Evolutionary conservation across 2,888 invertebrate genomes (phyloP).

Genomic region (Operophtera brumata): DNA sequence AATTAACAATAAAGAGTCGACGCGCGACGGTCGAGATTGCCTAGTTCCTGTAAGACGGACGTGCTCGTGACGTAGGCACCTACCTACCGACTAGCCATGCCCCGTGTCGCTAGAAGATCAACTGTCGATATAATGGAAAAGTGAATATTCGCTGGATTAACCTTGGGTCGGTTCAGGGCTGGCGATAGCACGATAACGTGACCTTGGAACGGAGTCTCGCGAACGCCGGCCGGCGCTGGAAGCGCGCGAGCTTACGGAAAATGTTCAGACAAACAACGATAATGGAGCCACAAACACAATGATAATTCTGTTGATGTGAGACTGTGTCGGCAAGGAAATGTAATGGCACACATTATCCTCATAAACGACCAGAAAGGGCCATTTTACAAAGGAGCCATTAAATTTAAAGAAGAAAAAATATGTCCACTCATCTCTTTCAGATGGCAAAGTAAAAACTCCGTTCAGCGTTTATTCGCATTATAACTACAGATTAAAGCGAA

Average conservation of each 20-base stretch:
- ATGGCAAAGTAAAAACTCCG: constrained; percentile 1
- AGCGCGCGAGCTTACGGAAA: constrained; percentile 68
- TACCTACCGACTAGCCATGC: constrained; percentile 22
- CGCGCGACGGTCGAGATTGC: constrained; percentile 69
- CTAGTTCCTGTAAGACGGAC: constrained; percentile 73
- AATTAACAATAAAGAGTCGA: constrained; percentile 70
- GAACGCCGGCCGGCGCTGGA: constrained; percentile 73
- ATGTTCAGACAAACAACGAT: constrained; percentile 73
- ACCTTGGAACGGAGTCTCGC: constrained; percentile 72
- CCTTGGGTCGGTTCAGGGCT: constrained; percentile 70
- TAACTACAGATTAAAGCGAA: constrained; percentile 17
- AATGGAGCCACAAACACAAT: constrained; percentile 56
- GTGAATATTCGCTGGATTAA: constrained; percentile 46
- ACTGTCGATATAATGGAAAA: constrained; percentile 40
- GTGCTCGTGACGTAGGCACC: constrained; percentile 53
- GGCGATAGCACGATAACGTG: constrained; percentile 78
- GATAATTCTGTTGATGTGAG: constrained; percentile 51
- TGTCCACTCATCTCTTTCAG: neutral
- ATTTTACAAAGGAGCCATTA: constrained; percentile 19
- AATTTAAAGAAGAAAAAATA: constrained; percentile 15
- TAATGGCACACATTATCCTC: constrained; percentile 29
- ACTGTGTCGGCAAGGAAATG: constrained; percentile 37
- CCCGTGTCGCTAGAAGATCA: constrained; percentile 37
- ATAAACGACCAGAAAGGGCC: constrained; percentile 5
- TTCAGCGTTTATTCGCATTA: constrained; percentile 5